Evolutionary conservation across 2,797 vertebrate genomes (phyloP).

Genomic region (Champsocephalus gunnari): DNA sequence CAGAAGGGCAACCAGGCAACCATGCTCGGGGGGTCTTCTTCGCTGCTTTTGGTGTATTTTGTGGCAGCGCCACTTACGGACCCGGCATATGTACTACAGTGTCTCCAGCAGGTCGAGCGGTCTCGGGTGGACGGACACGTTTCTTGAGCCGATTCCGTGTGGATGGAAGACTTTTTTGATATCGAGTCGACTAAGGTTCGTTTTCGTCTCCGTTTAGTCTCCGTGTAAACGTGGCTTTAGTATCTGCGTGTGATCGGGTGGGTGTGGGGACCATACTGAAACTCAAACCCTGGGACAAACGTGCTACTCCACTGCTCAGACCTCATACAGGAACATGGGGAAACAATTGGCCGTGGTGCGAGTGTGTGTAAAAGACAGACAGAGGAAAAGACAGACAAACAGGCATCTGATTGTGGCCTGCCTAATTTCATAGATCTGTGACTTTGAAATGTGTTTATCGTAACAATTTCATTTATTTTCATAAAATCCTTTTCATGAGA

Average conservation of each 20-base stretch:
- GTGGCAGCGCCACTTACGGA: too few species aligned
- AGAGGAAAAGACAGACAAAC: constrained; percentile 50
- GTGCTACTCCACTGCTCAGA: constrained; percentile 52
- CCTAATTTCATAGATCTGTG: constrained; percentile 65
- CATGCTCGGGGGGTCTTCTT: too few species aligned
- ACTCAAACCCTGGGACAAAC: constrained; percentile 50
- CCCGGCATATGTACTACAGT: too few species aligned
- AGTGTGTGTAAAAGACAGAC: constrained; percentile 25
- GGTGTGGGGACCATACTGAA: constrained; percentile 5
- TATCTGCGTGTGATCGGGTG: constrained; percentile 24
- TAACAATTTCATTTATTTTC: constrained; percentile 67
- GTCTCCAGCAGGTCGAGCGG: too few species aligned
- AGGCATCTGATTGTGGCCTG: constrained; percentile 54
- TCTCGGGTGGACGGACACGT: too few species aligned
- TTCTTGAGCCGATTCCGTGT: too few species aligned
- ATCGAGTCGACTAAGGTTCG: too few species aligned
- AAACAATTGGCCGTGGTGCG: constrained; percentile 48
- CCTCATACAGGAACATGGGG: constrained; percentile 59
- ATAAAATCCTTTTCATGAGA: constrained; percentile 59
- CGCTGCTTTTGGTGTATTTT: too few species aligned
- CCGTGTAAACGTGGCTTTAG: not conserved
- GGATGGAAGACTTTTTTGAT: too few species aligned
- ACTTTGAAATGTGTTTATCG: constrained; percentile 71
- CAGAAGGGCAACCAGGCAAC: too few species aligned
- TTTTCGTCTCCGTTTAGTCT: too few species aligned